Conservation (phyloP, 2,797 vertebrate species). For the Chelmon rostratus region DNA sequence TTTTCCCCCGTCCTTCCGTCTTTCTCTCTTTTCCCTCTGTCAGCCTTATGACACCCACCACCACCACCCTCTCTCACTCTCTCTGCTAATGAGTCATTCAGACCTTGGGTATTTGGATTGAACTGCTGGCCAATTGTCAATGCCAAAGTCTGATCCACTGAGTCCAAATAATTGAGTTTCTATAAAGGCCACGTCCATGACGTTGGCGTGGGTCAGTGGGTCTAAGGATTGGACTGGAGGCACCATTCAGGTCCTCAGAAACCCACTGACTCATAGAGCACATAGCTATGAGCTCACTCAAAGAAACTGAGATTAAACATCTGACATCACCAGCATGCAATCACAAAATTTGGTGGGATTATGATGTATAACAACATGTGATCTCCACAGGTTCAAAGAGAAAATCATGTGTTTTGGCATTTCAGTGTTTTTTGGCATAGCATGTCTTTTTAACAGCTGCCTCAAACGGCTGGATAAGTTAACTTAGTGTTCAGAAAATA, state of each 20-base stretch:
- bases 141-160: constrained; percentile 69
- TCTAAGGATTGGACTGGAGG: constrained; percentile 51
- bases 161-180: constrained; percentile 69
- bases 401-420: constrained; percentile 9
- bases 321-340: constrained; percentile 25
- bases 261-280: constrained; percentile 42
- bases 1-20: constrained; percentile 32
- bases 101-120: constrained; percentile 61
- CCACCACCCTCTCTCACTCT: constrained; percentile 26
- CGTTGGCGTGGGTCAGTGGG: constrained; percentile 52
- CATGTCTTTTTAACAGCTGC: neutral
- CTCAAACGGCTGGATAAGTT: neutral
- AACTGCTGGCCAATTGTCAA: constrained; percentile 63
- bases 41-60: constrained; percentile 28
- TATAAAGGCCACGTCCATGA: constrained; percentile 64
- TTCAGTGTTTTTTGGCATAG: constrained; percentile 1
- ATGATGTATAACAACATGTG: constrained; percentile 6
- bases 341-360: neutral
- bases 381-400: constrained; percentile 8
- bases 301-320: constrained; percentile 36
- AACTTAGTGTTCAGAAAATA: neutral
- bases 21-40: constrained; percentile 12
- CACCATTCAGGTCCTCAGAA: constrained; percentile 50
- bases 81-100: constrained; percentile 79
- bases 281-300: constrained; percentile 50